Percentiles rank a stretch among this genome's conserved stretches.
Evolutionary conservation across 2,797 vertebrate species (phyloP).

Genomic region (Oreonectes daqikongensis): DNA sequence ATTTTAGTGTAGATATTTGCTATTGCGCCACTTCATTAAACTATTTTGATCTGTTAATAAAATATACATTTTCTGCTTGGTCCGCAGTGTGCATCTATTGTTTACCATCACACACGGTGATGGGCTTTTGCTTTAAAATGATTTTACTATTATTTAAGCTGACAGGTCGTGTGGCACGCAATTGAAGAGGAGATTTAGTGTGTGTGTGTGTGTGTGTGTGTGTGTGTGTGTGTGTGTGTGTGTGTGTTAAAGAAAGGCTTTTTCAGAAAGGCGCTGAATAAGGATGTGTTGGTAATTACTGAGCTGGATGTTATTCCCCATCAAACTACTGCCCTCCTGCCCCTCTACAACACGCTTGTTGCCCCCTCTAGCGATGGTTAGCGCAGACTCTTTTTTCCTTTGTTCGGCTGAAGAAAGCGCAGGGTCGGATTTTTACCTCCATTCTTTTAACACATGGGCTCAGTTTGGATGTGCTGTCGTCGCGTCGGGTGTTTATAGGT

Average conservation of each 20-base stretch:
- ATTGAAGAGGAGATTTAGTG: neutral
- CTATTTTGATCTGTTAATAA: neutral
- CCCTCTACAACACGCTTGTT: slow-evolving; percentile 61
- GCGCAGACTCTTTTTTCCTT: slow-evolving; percentile 61
- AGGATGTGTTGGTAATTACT: slow-evolving; percentile 51
- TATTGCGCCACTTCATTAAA: neutral
- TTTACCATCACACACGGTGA: neutral
- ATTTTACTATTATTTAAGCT: no score
- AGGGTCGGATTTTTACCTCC: neutral
- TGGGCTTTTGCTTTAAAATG: neutral
- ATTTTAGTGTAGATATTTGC: neutral
- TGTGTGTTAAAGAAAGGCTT: no score
- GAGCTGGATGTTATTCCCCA: slow-evolving; percentile 35
- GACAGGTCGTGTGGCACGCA: neutral
- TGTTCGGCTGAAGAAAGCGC: slow-evolving; percentile 65
- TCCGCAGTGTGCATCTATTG: neutral
- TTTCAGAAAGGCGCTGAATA: slow-evolving; percentile 29
- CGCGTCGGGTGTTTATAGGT: neutral
- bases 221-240: slow-evolving; percentile 8
- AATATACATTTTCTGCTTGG: neutral
- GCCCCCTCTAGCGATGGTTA: slow-evolving; percentile 79
- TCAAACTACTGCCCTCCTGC: slow-evolving; percentile 24
- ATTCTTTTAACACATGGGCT: neutral
- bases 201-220: slow-evolving; percentile 14
- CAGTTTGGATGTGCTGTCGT: slow-evolving; percentile 9